Percentiles rank a stretch among this genome's conserved stretches.
phyloP scores from a whole-genome alignment of 2,888 invertebrate species.

The Junonia oenone region DNA sequence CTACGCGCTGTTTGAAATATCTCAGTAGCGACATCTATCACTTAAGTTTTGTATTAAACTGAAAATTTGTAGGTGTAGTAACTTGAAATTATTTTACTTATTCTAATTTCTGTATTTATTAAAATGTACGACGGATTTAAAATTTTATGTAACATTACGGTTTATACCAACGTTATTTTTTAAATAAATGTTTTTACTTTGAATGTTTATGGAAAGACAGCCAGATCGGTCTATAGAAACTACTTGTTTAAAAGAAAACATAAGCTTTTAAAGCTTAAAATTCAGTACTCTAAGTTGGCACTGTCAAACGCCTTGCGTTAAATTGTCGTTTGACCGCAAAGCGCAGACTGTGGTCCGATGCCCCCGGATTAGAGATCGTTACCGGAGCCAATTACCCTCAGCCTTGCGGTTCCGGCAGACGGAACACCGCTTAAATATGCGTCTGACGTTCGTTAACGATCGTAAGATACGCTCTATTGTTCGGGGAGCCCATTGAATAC shows the following conservation, averaged over 20 bases:
- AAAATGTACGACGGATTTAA: background rate
- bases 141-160: background rate
- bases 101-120: background rate
- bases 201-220: too few species aligned
- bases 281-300: background rate
- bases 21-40: background rate
- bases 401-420: constrained; percentile 26
- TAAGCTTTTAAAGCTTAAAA: background rate
- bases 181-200: too few species aligned
- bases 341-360: constrained; percentile 36
- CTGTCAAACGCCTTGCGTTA: constrained; percentile 28
- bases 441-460: constrained; percentile 11
- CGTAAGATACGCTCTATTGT: constrained; percentile 13
- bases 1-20: too few species aligned
- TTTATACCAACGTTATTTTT: background rate
- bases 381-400: constrained; percentile 31
- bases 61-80: background rate
- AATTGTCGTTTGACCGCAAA: constrained; percentile 38
- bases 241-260: background rate
- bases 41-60: background rate
- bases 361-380: constrained; percentile 31
- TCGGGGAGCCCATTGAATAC: background rate
- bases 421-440: constrained; percentile 19
- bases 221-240: too few species aligned
- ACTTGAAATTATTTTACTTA: background rate